Base-by-base conservation (phyloP, 2,888 invertebrate genomes). In the Neria commutata region DNA sequence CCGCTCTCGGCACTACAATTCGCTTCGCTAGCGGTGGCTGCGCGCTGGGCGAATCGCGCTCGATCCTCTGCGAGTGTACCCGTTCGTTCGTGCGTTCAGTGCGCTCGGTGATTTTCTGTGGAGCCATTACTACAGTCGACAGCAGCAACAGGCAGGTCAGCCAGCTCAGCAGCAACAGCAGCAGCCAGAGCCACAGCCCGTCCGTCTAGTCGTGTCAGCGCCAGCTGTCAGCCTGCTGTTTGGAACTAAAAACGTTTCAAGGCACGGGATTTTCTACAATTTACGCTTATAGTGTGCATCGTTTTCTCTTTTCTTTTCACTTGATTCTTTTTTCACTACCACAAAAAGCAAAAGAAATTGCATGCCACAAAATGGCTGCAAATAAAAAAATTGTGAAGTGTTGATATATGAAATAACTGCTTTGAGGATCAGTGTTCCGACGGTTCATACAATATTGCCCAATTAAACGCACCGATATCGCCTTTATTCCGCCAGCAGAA, bases 191-290 rank as follows among this genome's bases (percentile, higher is more conserved):
- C 24, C 25, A 6, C 21, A 46, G 46, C 46, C 25, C n/a, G n/a
- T 5, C 8, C 46, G 46, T 46, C 46, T 23, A 37, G 37, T 37
- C n/a, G 37, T 37, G 37, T n/a, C 59, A 62, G 61, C 63, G 64
- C 68, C 68, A 70, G 71, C 69, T 67, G 66, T 66, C 64, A 64
- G 63, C 66, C 62, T 56, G 61, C 62, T 61, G 64, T 68, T 70
- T 71, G 64, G 71, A 69, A 68, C 65, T 60, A 66, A 64, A 68
- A 69, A 63, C 67, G 60, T 65, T 66, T 67, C 62, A 68, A 69
- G 69, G 68, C 69, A 68, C 69, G 69, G 68, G 67, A 64, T 64
- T 67, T 68, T n/a, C n/a, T n/a, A n/a, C n/a, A n/a, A n/a, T n/a
- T 65, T 67, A 21, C 2, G 5, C 25, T 47, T n/a, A 4, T 25